Base-by-base conservation (phyloP, 2,888 invertebrate species). In the Tenthredo amoena region DNA sequence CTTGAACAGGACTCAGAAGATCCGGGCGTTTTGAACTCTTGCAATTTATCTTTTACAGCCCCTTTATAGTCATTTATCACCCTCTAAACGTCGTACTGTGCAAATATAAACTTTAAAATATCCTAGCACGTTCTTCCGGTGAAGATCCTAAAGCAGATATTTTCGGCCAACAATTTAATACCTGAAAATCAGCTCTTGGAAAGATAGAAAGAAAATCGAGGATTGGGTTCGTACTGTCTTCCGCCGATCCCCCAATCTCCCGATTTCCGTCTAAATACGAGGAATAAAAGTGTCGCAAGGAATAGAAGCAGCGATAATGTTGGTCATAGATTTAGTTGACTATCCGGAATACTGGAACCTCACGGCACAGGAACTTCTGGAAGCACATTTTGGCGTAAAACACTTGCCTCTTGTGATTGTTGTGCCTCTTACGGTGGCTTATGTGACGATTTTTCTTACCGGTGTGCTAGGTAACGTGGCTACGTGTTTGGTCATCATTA, bases 401-500 rank as follows among this genome's bases (percentile, higher is more conserved):
- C 93, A 94, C 86, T 89, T 94, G 74, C 92, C 94, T 0, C 84
- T 92, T 84, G 88, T 87, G 12, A 85, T 93, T 26, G 92, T 91
- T 12, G 81, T 93, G 83, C 95, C 96, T 0, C 94, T 97, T 77
- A 97, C 97, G 0, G 94, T 96, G 84, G 95, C 97, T 50, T 97
- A 98, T 91, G 94, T 96, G 86, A 93, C 96, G 85, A 97, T 98
- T 87, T 98, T 98, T 93, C 93, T 98, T 76, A 97, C 97, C 0
- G 98, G 98, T 0, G 95, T 98, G 55, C 94, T 97, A 76, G 98
- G 98, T 3, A 98, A 98, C 91, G 94, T 97, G 40, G 95, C 96
- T 4, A 98, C 98, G 9, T 98, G 98, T 91, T 95, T 97, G 68
- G 98, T 98, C 18, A 98, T 98, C 84, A 95, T 96, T 10, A 95